These are phyloP conservation scores for Lophotis ruficrista DNA, from an alignment of 2,113 vertebrate species.

Conservation along the genomic window DNA sequence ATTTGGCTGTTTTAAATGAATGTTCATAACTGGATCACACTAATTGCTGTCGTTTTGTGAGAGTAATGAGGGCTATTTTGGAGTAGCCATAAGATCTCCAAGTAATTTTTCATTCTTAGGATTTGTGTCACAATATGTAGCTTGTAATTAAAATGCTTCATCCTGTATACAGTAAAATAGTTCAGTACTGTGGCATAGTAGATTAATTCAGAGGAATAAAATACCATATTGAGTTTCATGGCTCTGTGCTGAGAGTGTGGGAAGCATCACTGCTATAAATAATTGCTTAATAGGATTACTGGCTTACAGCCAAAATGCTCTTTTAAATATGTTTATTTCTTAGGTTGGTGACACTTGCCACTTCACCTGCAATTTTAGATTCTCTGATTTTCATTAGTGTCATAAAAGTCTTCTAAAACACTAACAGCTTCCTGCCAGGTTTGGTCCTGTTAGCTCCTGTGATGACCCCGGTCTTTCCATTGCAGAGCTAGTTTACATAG, in stretches of 20 bases:
- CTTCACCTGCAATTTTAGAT: background rate
- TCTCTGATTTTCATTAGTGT: background rate
- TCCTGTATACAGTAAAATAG: background rate
- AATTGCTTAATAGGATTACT: background rate
- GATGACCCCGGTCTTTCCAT: background rate
- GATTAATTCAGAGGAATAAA: background rate
- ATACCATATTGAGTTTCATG: background rate
- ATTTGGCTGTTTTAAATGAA: conserved; percentile 29
- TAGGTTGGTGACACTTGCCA: background rate
- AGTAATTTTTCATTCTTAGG: conserved; percentile 23
- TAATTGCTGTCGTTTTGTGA: conserved; percentile 31
- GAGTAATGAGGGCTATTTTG: background rate
- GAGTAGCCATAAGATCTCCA: conserved; percentile 15
- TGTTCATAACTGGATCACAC: conserved; percentile 12
- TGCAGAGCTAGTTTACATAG: background rate
- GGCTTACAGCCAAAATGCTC: background rate
- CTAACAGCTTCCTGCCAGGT: background rate
- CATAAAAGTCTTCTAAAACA: background rate
- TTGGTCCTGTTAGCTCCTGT: background rate
- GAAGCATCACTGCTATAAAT: background rate
- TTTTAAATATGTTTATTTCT: background rate
- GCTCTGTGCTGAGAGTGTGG: background rate
- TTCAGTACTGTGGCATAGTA: background rate
- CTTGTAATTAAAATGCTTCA: conserved; percentile 29
- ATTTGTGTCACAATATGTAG: background rate